Base-by-base conservation (phyloP, 2,797 vertebrate genomes). In the Manis crassicaudata region DNA sequence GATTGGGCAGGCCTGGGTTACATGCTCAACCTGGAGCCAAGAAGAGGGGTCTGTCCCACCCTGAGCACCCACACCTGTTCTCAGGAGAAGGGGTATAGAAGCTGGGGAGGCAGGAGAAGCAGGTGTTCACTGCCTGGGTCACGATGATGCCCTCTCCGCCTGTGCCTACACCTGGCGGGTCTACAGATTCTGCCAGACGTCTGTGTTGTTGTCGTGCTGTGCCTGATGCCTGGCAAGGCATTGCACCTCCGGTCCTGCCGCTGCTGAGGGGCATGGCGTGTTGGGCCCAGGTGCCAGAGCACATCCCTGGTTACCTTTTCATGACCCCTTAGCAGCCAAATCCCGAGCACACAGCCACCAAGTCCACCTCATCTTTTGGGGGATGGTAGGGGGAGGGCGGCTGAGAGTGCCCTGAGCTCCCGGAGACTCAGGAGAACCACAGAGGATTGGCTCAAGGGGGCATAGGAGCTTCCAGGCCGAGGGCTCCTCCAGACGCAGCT, bases 21-120 rank as follows among this genome's bases (percentile, higher is more conserved):
- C 63, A 5, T 95, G 82, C 18, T 88, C 56, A 32, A 72, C 62
- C n/a, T 46, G 25, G 60, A 95, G 60, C 72, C 65, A 77, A 37
- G 85, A 84, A 89, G 23, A 70, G 46, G 56, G 67, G 2, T 68
- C 58, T n/a, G 35, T 77, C 62, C 68, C 32, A 35, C 73, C 70
- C 84, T 52, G 80, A 92, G 63, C 77, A 25, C 82, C 87, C 23
- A 77, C 72, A 52, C n/a, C 70, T 85, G 5, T 65, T 94, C 43
- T 50, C 56, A 27, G 54, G 52, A 52, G 56, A 40, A 23, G 6
- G 2, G 25, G 7, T 43, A 6, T 56, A 12, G 65, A 54, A 73
- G 75, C 37, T 5, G n/a, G 62, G 62, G 56, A 4, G 37, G 29
- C 70, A 20, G 14, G 68, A n/a, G 43, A 13, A 6, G 25, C 73